Percentiles rank a stretch among this genome's conserved stretches.
Conservation (phyloP, 1,140 invertebrate genomes). For the Ctenoplectra terminalis region DNA sequence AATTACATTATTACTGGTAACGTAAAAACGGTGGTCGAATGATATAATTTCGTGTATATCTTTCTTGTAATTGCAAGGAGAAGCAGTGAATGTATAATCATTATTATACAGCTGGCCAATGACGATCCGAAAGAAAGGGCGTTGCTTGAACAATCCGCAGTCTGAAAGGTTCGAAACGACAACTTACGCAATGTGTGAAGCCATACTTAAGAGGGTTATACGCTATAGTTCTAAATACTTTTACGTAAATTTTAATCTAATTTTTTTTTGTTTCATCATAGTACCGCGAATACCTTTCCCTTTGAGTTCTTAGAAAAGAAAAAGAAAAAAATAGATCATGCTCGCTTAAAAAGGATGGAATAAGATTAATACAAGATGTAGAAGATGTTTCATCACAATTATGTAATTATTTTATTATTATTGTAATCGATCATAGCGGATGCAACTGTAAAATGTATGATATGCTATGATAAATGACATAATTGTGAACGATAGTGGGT, state of each 20-base stretch:
- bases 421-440: neutral
- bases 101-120: neutral
- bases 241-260: slow-evolving; percentile 74
- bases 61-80: neutral
- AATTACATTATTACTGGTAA: neutral
- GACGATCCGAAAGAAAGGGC: slow-evolving; percentile 9
- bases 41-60: neutral
- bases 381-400: neutral
- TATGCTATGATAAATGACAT: neutral
- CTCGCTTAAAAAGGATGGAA: neutral
- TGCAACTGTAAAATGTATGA: neutral
- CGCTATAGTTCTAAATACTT: slow-evolving; percentile 64
- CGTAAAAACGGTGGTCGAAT: neutral
- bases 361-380: too few relatives aligned
- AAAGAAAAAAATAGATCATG: neutral
- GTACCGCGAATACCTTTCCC: neutral
- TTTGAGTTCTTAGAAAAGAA: neutral
- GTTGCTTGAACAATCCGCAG: neutral
- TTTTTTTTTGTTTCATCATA: slow-evolving; percentile 45
- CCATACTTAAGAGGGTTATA: slow-evolving; percentile 45
- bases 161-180: slow-evolving; percentile 9
- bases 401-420: neutral
- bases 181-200: slow-evolving; percentile 50
- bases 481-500: neutral
- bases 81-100: neutral